Percentiles rank a stretch among this genome's conserved stretches.
phyloP scores from a whole-genome alignment of 1,140 invertebrate species.

The Hesperophylax magnus region DNA sequence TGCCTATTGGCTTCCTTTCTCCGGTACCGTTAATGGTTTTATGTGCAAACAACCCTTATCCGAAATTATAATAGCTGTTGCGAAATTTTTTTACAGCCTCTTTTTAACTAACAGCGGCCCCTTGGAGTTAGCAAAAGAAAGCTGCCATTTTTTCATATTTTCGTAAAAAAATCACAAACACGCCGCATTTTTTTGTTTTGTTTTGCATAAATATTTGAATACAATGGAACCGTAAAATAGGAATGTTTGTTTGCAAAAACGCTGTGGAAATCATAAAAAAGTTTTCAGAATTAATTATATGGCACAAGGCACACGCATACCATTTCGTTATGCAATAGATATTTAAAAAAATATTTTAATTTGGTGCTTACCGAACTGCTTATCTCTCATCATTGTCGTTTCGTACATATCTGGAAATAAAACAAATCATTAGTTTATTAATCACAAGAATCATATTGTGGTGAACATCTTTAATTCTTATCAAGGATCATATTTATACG shows the following conservation, averaged over 20 bases:
- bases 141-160: neutral
- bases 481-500: no score
- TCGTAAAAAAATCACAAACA: neutral
- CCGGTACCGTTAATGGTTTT: constrained; percentile 35
- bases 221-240: neutral
- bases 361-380: constrained; percentile 49
- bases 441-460: no score
- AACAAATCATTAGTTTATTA: neutral
- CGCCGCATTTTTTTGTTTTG: neutral
- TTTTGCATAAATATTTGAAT: constrained; percentile 6
- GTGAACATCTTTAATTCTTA: no score
- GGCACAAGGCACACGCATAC: no score
- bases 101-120: neutral
- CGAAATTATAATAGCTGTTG: constrained; percentile 8
- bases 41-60: constrained; percentile 30
- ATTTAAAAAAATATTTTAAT: neutral
- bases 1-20: constrained; percentile 10
- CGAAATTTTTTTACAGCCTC: constrained; percentile 11
- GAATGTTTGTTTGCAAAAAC: constrained; percentile 2
- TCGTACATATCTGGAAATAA: constrained; percentile 55
- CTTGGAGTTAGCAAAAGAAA: neutral
- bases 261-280: no score
- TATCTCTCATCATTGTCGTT: constrained; percentile 51
- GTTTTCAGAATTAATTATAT: no score
- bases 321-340: no score